A percentile compares a stretch with the other conserved stretches of the same genome.
phyloP scores from a whole-genome alignment of 2,888 invertebrate species.

The Lasioglossum marginatum region DNA sequence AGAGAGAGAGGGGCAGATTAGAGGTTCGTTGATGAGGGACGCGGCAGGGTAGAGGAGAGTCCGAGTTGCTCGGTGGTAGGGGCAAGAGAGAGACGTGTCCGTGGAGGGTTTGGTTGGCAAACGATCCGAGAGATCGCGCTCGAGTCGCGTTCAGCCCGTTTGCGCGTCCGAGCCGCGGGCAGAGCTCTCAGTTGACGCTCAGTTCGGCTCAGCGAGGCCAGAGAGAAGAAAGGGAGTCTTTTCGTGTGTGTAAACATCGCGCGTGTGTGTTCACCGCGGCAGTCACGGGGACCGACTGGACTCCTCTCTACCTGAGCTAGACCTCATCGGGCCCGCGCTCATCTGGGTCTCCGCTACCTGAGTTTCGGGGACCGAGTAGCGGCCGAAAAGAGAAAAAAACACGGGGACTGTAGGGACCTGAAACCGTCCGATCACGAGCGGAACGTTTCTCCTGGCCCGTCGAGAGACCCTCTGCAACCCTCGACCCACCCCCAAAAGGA shows the following conservation, averaged over 20 bases:
- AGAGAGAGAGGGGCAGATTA: conserved; percentile 60
- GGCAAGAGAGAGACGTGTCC: conserved; percentile 70
- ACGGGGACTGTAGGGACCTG: background rate
- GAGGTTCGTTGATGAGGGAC: conserved; percentile 83
- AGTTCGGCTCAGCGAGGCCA: conserved; percentile 84
- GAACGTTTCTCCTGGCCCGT: conserved; percentile 46
- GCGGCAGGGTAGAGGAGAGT: conserved; percentile 84
- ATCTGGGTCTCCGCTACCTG: conserved; percentile 42
- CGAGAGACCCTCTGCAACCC: background rate
- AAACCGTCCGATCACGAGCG: conserved; percentile 50
- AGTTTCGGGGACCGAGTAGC: conserved; percentile 1
- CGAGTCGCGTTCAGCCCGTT: conserved; percentile 76
- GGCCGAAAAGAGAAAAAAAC: conserved; percentile 12
- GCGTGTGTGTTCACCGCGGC: conserved; percentile 69
- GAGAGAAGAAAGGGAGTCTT: conserved; percentile 81
- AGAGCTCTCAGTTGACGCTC: conserved; percentile 87
- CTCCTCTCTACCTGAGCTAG: conserved; percentile 49
- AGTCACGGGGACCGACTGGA: conserved; percentile 29
- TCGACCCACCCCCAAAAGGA: conserved; percentile 4
- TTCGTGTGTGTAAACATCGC: conserved; percentile 68
- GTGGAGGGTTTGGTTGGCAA: conserved; percentile 74
- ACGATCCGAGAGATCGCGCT: conserved; percentile 86
- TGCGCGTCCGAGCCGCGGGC: conserved; percentile 83
- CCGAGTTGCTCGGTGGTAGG: conserved; percentile 58
- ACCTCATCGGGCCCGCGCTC: conserved; percentile 9